Evolutionary conservation across 2,113 vertebrate species (phyloP).

Genomic region (Orycteropus afer): DNA sequence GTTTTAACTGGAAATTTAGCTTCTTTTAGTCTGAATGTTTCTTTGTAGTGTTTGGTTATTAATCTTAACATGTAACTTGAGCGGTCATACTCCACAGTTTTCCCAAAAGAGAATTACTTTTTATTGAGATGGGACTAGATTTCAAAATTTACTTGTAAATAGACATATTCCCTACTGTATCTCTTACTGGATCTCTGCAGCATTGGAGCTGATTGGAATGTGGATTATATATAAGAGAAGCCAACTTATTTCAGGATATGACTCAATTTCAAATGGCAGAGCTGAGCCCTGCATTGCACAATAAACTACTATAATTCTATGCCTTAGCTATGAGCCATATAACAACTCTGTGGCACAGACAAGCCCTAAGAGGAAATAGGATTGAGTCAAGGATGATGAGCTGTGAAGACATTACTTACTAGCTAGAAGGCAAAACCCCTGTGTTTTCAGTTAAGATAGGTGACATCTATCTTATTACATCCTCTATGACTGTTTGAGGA

Average conservation of each 20-base stretch:
- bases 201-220: neutral
- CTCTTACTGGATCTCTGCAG: neutral
- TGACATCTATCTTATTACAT: neutral
- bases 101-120: neutral
- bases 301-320: constrained; percentile 20
- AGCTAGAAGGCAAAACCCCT: neutral
- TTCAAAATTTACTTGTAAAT: neutral
- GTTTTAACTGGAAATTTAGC: neutral
- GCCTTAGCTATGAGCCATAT: neutral
- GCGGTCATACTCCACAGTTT: neutral
- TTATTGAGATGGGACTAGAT: constrained; percentile 5
- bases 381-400: neutral
- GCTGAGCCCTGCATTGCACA: neutral
- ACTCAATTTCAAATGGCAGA: neutral
- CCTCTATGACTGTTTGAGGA: neutral
- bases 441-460: neutral
- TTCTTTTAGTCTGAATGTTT: constrained; percentile 16
- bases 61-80: neutral
- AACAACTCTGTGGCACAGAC: constrained; percentile 3
- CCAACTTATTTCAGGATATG: constrained; percentile 3
- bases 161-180: neutral
- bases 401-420: constrained; percentile 35
- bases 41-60: constrained; percentile 7
- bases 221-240: neutral
- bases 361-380: constrained; percentile 33